Base-by-base conservation (phyloP, 2,888 invertebrate genomes). In the Dione vanillae region DNA sequence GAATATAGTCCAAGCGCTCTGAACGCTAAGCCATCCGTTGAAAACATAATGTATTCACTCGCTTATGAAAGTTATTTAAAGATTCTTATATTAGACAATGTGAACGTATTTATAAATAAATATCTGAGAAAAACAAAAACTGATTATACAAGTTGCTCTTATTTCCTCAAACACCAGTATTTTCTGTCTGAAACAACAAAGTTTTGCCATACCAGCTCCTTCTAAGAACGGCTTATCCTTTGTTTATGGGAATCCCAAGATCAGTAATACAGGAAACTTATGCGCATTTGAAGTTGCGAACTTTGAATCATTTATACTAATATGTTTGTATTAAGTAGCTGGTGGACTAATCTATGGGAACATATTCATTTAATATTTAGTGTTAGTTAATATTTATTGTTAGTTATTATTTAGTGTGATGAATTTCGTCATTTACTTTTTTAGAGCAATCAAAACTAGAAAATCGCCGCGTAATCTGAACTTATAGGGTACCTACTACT, bases 181-280 rank as follows among this genome's bases (percentile, higher is more conserved):
- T 16, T n/a, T 37, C 10, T 16, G 10, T 41, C 41, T 59, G 10
- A 59, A 56, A 56, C 1, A n/a, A 59, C n/a, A 43, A 14, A 59
- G 10, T 59, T 14, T 43, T n/a, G 20, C 20, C 43, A 43, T 20
- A 10, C 20, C 6, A 20, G 27, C 3, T 20, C 20, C 59, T 59
- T 61, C 59, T 19, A 45, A 61, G 59, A 61, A 61, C 10, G 9
- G 14, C 12, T 20, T 27, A 43, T 43, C 20, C 43, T 11, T 10
- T 11, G 20, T 27, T 27, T 43, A 43, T 43, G 59, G 59, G 43
- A 45, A 43, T 59, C 59, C 59, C 59, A 59, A 14, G 20, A 20
- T 43, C 43, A 43, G 27, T 45, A 27, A 6, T 61, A 45, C 43
- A 61, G 59, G 43, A 61, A 61, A 43, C n/a, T 11, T 6, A 27